Conservation (phyloP, 1,140 invertebrate genomes). For the Saccostrea echinata region DNA sequence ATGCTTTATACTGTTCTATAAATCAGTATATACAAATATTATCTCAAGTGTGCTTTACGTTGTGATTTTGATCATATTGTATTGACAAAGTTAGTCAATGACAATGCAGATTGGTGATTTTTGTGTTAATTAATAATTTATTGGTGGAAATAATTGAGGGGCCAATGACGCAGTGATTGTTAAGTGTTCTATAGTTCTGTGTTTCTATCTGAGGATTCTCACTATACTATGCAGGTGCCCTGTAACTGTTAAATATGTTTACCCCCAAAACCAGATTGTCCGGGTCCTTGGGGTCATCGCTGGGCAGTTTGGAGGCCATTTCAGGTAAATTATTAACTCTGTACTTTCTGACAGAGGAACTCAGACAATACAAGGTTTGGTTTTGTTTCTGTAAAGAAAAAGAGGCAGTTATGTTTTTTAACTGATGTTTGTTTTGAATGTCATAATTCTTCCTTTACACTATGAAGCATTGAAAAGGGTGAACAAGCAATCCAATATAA, state of each 20-base stretch:
- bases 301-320: slow-evolving; percentile 41
- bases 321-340: slow-evolving; percentile 29
- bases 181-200: neutral
- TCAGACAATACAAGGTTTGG: too few species aligned
- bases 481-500: too few species aligned
- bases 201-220: neutral
- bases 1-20: neutral
- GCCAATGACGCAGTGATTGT: neutral
- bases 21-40: neutral
- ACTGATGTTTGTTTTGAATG: too few species aligned
- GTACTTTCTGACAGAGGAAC: too few species aligned
- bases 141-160: neutral
- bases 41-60: neutral
- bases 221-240: neutral
- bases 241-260: neutral
- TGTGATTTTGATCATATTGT: slow-evolving; percentile 11
- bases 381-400: too few species aligned
- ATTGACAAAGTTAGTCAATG: neutral
- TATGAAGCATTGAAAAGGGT: too few species aligned
- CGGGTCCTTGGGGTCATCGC: neutral
- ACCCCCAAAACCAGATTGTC: neutral
- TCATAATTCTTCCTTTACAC: too few species aligned
- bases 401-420: too few species aligned
- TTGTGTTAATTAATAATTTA: neutral
- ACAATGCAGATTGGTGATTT: neutral